Conservation (phyloP, 2,888 invertebrate species). For the Mellilla xanthometata region DNA sequence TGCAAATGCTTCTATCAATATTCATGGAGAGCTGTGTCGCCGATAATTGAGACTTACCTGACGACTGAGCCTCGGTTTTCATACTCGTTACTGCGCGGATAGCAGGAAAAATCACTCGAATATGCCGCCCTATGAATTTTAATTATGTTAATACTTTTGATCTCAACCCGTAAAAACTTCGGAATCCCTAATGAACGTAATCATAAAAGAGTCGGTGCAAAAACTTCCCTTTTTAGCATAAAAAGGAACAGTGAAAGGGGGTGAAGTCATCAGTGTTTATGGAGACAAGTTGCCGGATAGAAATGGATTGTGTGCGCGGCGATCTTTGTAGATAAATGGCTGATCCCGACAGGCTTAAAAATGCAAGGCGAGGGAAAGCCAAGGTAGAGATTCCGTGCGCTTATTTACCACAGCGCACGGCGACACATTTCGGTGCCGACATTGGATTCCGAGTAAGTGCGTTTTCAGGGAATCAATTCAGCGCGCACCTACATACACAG, state of each 20-base stretch:
- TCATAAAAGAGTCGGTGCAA: constrained; percentile 20
- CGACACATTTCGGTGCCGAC: constrained; percentile 22
- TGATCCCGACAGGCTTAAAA: not conserved
- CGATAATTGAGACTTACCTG: constrained; percentile 69
- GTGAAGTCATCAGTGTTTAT: constrained; percentile 24
- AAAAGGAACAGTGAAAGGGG: constrained; percentile 22
- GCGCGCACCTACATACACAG: constrained; percentile 34
- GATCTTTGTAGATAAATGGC: not conserved
- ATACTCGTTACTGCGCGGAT: constrained; percentile 41
- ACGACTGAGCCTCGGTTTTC: constrained; percentile 51
- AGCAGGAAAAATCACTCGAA: constrained; percentile 27
- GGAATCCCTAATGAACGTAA: constrained; percentile 26
- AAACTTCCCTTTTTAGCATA: constrained; percentile 26
- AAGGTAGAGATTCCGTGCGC: not conserved
- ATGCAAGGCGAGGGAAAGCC: not conserved
- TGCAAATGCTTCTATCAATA: constrained; percentile 71
- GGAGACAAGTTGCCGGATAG: constrained; percentile 14
- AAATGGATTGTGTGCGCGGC: constrained; percentile 4
- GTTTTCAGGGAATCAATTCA: constrained; percentile 32
- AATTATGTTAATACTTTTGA: constrained; percentile 27
- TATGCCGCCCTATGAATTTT: constrained; percentile 25
- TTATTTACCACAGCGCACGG: constrained; percentile 8
- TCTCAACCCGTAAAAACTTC: constrained; percentile 21
- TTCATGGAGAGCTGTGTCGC: constrained; percentile 60
- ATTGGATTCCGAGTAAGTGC: constrained; percentile 25